These are phyloP conservation scores for Monomorium pharaonis DNA, from an alignment of 1,140 invertebrate genomes.

Conservation along the genomic window DNA sequence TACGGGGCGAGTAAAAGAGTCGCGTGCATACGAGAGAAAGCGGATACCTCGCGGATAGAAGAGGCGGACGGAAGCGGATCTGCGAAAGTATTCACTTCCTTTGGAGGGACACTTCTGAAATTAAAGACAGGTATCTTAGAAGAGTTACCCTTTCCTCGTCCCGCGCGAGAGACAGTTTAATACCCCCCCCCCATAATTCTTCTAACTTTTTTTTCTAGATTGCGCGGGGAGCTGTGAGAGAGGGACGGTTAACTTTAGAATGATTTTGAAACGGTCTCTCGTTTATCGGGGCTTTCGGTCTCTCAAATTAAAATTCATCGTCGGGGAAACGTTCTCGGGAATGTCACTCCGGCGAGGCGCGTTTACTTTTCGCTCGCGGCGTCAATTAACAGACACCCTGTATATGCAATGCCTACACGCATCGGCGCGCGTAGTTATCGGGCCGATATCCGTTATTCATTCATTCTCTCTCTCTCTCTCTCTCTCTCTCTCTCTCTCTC, in stretches of 20 bases:
- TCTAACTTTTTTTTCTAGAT: not conserved
- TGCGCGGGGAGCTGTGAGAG: not conserved
- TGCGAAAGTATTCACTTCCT: not conserved
- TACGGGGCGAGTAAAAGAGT: not conserved
- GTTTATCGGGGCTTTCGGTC: not conserved
- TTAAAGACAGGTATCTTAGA: not conserved
- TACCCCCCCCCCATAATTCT: not conserved
- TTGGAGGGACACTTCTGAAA: not conserved
- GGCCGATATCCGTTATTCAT: conserved; percentile 46
- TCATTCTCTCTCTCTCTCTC: not conserved
- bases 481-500: not conserved
- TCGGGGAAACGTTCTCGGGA: not conserved
- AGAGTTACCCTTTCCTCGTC: conserved; percentile 3
- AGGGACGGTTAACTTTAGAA: not conserved
- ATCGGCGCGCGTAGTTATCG: conserved; percentile 40
- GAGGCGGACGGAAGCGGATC: not conserved
- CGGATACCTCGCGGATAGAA: not conserved
- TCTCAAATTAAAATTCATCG: conserved; percentile 6
- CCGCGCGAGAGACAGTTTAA: conserved; percentile 7
- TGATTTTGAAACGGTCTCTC: not conserved
- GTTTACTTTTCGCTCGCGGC: not conserved
- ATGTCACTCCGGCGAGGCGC: too few species aligned
- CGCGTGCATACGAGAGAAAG: not conserved
- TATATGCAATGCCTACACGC: conserved; percentile 8
- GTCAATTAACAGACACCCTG: not conserved